Base-by-base conservation (phyloP, 2,113 vertebrate genomes). In the Oreochromis niloticus region DNA sequence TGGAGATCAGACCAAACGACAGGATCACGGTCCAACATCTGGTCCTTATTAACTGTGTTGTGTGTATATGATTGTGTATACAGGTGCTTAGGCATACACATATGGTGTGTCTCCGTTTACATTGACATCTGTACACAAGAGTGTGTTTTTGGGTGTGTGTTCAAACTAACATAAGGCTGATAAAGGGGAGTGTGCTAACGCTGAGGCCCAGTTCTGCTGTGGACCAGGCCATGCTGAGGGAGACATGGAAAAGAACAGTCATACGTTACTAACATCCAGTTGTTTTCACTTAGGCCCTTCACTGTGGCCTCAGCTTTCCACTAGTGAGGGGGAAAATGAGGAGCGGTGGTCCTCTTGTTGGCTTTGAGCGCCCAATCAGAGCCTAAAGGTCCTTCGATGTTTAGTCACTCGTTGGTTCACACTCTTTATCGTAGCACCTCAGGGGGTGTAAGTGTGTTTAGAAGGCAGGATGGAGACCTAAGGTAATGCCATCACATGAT, bases 221-320 rank as follows among this genome's bases (percentile, higher is more conserved):
- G 88, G 92, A 88, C 81, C 61, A 14, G 80, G 57, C 57, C 83
- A 27, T 36, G 82, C 73, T 82, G 82, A 80, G 81, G 87, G 73
- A 90, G 81, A 79, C 81, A 83, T 92, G 94, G 94, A 93, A 95
- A 93, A 94, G 80, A 91, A 22, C 55, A 89, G 80, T 91, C 88
- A 93, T 91, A 41, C 85, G 86, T 85, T 87, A 88, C 88, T 86
- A 59, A 92, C 90, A 84, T 84, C 75, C 93, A 96, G 94, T 96
- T 96, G 95, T 95, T 97, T 96, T 95, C 94, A 96, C 87, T 97
- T 95, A 95, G 78, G 48, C 50, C 83, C 89, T 94, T 88, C 83
- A 82, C 87, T 86, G 88, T 88, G 94, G 90, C 94, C 94, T 93
- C 91, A 17, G 30, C 81, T 93, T 94, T 95, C 92, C 90, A 87